Base-by-base conservation (phyloP, 2,888 invertebrate species). In the Petrolisthes manimaculis region DNA sequence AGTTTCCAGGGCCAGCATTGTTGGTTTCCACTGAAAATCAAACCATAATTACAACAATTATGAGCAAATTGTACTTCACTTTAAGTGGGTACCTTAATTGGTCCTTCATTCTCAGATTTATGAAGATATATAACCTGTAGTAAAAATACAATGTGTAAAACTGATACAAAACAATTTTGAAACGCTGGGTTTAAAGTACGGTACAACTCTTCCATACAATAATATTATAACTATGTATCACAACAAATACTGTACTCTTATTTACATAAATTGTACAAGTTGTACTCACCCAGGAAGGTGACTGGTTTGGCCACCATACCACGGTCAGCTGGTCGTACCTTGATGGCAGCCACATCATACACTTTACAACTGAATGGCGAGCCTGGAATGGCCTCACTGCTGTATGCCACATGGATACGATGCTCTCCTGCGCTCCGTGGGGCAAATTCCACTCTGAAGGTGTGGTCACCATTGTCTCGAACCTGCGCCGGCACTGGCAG, bases 1-100 rank as follows among this genome's bases (percentile, higher is more conserved):
- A 94, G 93, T 99, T 99, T 51, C 99, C 99, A 0, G 99, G 98
- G 24, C 99, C 99, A 5, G 99, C 99, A 93, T 98, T 97, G 92
- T 98, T 97, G 18, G 99, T 99, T 93, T 99, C 99, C 93, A 99
- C 98, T 97, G 92, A 9, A n/a, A 18, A 61, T 3, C 18, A 61
- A 61, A 9, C 61, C 1, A 61, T 12, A 61, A 61, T 18, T 61
- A 37, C 37, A 12, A 61, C 61, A 12, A 18, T 61, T 12, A 61
- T 12, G 18, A 61, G 61, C 61, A 12, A 61, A 9, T 3, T 61
- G 18, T 12, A 61, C 9, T 18, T 61, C 9, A 61, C 61, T 61
- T 61, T 12, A 9, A 12, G 61, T 61, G 61, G 61, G 18, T 61
- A 18, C 18, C 61, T 75, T 21, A 75, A 21, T 5, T 75, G 12